phyloP scores from a whole-genome alignment of 2,888 invertebrate genomes.

The Dynastes maya region DNA sequence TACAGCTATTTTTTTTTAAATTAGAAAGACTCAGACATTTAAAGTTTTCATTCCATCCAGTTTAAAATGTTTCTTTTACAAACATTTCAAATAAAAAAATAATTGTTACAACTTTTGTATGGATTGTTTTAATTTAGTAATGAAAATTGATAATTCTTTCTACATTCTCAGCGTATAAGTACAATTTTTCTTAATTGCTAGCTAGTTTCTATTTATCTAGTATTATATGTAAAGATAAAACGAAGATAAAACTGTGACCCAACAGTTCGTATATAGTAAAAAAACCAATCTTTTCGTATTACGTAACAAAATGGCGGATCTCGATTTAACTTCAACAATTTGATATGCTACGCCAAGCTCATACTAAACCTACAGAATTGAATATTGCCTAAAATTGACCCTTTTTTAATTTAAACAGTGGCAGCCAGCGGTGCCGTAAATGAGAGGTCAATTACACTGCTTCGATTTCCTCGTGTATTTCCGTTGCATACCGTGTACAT shows the following conservation, averaged over 20 bases:
- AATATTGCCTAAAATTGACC: conserved; percentile 46
- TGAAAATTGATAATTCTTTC: too few species aligned
- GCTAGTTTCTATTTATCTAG: not conserved
- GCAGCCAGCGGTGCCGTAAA: too few species aligned
- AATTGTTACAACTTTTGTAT: conserved; percentile 13
- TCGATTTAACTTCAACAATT: not conserved
- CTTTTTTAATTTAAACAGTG: not conserved
- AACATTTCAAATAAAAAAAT: not conserved
- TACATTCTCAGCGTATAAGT: not conserved
- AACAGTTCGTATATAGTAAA: not conserved
- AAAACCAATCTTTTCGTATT: not conserved
- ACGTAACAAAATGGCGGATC: too few species aligned
- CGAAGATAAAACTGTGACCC: not conserved
- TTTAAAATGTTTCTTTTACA: not conserved
- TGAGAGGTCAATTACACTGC: too few species aligned
- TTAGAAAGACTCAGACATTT: too few species aligned
- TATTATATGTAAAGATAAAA: conserved; percentile 11
- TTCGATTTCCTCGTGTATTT: too few species aligned
- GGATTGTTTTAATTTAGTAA: not conserved
- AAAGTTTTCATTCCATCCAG: not conserved
- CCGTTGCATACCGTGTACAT: too few species aligned
- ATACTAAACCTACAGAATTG: conserved; percentile 2
- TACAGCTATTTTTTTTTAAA: not conserved
- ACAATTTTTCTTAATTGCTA: conserved; percentile 7
- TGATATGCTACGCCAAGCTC: conserved; percentile 38